phyloP scores from a whole-genome alignment of 2,113 vertebrate species.

The Ailurus styani region DNA sequence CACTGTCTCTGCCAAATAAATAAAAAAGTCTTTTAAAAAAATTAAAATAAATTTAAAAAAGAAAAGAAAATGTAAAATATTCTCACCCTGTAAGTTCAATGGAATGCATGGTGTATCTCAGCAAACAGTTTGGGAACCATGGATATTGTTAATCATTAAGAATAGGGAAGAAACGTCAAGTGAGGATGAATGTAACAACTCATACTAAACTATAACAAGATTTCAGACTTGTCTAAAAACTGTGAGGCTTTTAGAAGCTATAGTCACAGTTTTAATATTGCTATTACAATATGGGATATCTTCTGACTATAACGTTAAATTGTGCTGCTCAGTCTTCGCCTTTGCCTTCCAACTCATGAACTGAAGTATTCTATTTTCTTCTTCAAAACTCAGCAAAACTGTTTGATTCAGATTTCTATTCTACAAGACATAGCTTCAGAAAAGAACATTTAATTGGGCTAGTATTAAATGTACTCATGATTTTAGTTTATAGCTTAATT shows the following conservation, averaged over 20 bases:
- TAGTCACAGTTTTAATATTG: background rate
- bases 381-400: background rate
- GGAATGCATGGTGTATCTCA: background rate
- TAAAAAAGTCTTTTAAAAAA: no score
- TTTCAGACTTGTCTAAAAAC: background rate
- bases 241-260: background rate
- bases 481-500: background rate
- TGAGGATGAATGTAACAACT: background rate
- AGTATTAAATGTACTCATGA: background rate
- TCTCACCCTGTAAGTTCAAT: background rate
- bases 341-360: background rate
- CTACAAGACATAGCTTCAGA: background rate
- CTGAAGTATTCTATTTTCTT: background rate
- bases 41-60: no score
- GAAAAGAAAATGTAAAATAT: background rate
- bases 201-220: background rate
- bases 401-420: background rate
- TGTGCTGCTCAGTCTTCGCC: background rate
- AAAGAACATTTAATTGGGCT: background rate
- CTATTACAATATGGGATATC: background rate
- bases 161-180: background rate
- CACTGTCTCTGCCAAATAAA: no score
- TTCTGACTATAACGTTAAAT: background rate
- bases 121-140: background rate
- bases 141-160: background rate